Conservation (phyloP, 2,888 invertebrate species). For the Nephrotoma guestfalica region DNA sequence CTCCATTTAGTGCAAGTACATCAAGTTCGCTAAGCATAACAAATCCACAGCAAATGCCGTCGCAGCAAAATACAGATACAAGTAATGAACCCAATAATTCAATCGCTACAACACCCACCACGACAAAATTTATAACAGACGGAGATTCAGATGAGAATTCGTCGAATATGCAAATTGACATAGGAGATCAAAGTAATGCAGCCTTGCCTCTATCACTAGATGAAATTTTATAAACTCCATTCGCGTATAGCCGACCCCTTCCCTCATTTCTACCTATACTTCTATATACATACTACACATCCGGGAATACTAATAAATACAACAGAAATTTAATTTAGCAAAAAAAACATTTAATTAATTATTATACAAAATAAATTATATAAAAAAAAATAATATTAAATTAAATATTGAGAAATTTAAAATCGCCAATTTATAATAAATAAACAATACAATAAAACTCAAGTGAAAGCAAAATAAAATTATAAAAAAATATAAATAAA, state of each 20-base stretch:
- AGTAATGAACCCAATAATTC: not conserved
- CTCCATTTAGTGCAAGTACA: slow-evolving; percentile 34
- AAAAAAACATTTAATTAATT: not conserved
- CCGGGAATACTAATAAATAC: not conserved
- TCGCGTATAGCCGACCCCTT: not conserved
- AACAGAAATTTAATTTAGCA: not conserved
- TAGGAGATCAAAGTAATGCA: not conserved
- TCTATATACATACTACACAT: not conserved
- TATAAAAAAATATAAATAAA: not conserved
- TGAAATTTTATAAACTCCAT: not conserved
- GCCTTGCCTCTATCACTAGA: not conserved
- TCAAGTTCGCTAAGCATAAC: slow-evolving; percentile 8
- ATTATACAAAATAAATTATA: not conserved
- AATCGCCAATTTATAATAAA: not conserved
- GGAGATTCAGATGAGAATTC: not conserved
- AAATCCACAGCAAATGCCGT: not conserved
- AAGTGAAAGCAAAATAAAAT: not conserved
- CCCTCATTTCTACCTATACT: not conserved
- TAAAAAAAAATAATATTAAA: not conserved
- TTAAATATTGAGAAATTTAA: not conserved
- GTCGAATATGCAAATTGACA: slow-evolving; percentile 2
- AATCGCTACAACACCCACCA: not conserved
- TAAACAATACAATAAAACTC: not conserved
- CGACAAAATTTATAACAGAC: not conserved
- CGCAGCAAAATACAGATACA: not conserved